Conservation (phyloP, 2,113 vertebrate species). For the Cryptotis parvus region DNA sequence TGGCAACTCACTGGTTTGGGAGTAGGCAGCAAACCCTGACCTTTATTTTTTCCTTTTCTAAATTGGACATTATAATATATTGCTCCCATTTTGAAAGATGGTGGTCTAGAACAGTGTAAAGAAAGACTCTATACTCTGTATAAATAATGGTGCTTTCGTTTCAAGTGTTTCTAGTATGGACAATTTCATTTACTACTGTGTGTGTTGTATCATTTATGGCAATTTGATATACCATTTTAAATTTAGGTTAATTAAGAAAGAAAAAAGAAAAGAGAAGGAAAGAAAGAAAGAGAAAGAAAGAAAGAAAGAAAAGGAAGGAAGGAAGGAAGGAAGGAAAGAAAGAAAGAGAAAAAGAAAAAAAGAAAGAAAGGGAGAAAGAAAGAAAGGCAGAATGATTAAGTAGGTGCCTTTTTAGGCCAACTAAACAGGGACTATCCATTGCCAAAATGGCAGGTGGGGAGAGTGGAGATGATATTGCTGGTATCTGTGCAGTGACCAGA, state of each 20-base stretch:
- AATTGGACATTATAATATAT: not conserved
- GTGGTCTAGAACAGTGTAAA: not conserved
- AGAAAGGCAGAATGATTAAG: not conserved
- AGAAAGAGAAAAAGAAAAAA: too few relatives aligned
- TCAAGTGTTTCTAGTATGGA: not conserved
- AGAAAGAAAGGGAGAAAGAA: too few relatives aligned
- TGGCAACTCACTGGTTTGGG: not conserved
- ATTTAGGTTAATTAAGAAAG: too few relatives aligned
- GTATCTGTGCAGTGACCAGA: not conserved
- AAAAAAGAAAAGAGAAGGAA: too few relatives aligned
- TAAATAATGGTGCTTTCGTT: not conserved
- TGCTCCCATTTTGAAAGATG: not conserved
- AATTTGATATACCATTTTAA: slow-evolving; percentile 41
- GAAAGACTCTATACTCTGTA: not conserved
- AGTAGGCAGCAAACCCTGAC: not conserved
- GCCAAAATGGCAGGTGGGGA: not conserved
- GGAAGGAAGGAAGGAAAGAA: too few relatives aligned
- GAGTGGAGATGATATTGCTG: not conserved
- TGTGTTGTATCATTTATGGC: not conserved
- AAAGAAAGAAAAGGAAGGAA: too few relatives aligned
- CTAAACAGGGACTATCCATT: not conserved
- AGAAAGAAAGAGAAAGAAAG: too few relatives aligned
- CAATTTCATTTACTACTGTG: not conserved
- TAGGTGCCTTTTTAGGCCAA: slow-evolving; percentile 1
- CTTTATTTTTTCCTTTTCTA: not conserved